A percentile compares a stretch with the other conserved stretches of the same genome.
phyloP scores from a whole-genome alignment of 2,888 invertebrate genomes.

The Netelia inedita region DNA sequence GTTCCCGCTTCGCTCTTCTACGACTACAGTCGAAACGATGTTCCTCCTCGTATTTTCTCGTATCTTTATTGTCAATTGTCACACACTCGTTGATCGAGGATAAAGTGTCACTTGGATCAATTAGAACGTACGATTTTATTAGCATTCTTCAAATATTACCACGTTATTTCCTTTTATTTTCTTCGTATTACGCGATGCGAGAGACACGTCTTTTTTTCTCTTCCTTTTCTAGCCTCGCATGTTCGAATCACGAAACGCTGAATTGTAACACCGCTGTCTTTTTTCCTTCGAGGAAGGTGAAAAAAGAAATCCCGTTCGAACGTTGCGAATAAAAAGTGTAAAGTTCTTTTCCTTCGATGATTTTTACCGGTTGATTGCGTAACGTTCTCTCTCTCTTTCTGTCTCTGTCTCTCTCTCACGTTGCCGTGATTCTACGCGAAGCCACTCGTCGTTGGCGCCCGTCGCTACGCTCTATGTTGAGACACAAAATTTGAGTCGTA shows the following conservation, averaged over 20 bases:
- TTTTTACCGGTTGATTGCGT: conserved; percentile 43
- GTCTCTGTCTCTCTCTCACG: not conserved
- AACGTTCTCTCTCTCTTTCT: conserved; percentile 11
- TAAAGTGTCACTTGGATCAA: conserved; percentile 7
- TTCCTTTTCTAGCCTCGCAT: not conserved
- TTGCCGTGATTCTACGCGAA: not conserved
- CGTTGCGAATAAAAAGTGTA: not conserved
- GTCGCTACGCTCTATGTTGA: not conserved
- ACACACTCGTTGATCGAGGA: conserved; percentile 11
- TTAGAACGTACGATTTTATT: conserved; percentile 46
- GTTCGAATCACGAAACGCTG: not conserved
- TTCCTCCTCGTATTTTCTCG: conserved; percentile 34
- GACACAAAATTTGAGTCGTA: not conserved
- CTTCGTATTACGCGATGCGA: not conserved
- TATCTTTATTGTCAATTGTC: conserved; percentile 30
- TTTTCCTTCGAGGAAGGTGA: not conserved
- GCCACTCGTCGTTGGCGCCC: not conserved
- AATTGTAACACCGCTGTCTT: not conserved
- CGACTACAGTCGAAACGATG: conserved; percentile 46
- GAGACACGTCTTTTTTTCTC: too few relatives aligned
- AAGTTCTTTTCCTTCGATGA: not conserved
- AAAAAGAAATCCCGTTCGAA: not conserved
- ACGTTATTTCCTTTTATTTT: not conserved
- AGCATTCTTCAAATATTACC: conserved; percentile 57
- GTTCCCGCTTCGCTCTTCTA: conserved; percentile 59